These are phyloP conservation scores for Grammomys dolichurus DNA, from an alignment of 2,113 vertebrate species.

Conservation along the genomic window DNA sequence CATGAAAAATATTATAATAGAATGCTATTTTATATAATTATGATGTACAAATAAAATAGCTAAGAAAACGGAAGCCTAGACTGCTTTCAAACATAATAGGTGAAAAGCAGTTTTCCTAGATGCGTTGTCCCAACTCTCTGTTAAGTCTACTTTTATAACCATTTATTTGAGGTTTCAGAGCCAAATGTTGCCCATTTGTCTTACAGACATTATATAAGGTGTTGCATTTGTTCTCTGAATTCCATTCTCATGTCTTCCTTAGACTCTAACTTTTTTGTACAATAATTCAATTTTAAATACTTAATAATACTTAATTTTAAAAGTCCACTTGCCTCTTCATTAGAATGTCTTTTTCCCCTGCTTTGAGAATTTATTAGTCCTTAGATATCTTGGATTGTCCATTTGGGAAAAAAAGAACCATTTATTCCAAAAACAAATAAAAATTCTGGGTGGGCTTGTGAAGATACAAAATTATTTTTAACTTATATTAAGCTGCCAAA, in stretches of 20 bases:
- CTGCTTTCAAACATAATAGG: background rate
- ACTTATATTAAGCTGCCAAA: slow-evolving; percentile 56
- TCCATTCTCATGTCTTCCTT: background rate
- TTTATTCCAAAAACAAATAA: slow-evolving; percentile 63
- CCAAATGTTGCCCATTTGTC: background rate
- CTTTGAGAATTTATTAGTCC: slow-evolving; percentile 58
- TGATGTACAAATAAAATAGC: background rate
- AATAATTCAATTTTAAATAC: slow-evolving; percentile 42
- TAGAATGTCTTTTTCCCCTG: background rate
- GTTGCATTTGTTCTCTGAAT: background rate
- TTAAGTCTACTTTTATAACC: background rate
- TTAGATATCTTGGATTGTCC: background rate
- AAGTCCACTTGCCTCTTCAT: slow-evolving; percentile 11
- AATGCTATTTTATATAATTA: background rate
- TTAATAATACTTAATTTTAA: background rate
- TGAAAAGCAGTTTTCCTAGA: background rate
- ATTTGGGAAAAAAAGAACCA: background rate
- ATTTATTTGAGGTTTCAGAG: background rate
- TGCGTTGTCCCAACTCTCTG: no score
- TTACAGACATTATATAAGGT: background rate
- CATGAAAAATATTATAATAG: background rate
- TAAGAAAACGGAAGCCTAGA: background rate
- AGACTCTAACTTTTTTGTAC: background rate
- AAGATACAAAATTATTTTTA: slow-evolving; percentile 67
- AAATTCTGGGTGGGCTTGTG: slow-evolving; percentile 60